Evolutionary conservation across 2,888 invertebrate genomes (phyloP).

Genomic region (Cosmia pyralina): DNA sequence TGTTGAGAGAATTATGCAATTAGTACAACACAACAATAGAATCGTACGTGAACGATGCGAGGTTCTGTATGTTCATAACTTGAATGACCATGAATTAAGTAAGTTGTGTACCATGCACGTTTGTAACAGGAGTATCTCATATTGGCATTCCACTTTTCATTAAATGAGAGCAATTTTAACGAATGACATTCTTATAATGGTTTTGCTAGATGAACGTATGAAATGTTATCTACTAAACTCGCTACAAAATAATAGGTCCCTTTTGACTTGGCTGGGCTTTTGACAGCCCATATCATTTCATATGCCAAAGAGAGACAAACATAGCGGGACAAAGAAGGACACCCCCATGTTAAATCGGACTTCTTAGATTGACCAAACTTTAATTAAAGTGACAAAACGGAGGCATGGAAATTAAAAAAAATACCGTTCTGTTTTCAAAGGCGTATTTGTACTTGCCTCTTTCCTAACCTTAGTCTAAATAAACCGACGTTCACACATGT

Average conservation of each 20-base stretch:
- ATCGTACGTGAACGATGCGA: too few species aligned
- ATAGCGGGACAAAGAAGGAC: too few species aligned
- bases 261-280: too few species aligned
- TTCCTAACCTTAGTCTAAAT: slow-evolving; percentile 44
- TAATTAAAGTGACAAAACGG: background rate
- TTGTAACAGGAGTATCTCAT: background rate
- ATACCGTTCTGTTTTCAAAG: background rate
- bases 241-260: too few species aligned
- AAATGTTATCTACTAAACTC: background rate
- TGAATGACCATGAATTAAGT: too few species aligned
- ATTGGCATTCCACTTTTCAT: too few species aligned
- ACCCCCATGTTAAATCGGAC: too few species aligned
- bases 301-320: too few species aligned
- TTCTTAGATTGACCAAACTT: too few species aligned
- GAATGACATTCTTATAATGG: background rate
- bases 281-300: too few species aligned
- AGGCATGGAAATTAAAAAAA: background rate
- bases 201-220: background rate
- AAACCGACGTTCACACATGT: slow-evolving; percentile 55
- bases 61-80: too few species aligned
- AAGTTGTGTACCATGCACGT: background rate
- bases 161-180: background rate
- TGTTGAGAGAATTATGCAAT: background rate
- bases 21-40: background rate
- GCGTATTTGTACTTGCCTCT: background rate